Base-by-base conservation (phyloP, 2,888 invertebrate genomes). In the Pterostichus niger region DNA sequence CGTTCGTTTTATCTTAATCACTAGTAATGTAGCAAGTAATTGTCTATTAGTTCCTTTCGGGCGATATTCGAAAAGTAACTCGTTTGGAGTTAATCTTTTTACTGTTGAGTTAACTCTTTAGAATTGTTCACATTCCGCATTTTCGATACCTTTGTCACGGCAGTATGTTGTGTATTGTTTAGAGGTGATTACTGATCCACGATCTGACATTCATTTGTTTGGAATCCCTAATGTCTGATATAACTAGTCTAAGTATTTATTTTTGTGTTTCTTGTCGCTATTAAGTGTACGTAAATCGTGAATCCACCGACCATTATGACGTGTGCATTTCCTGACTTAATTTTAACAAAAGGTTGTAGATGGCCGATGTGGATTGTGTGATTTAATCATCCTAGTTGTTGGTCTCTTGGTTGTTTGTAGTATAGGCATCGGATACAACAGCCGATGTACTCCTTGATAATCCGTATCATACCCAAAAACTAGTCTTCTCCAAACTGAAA, bases 321-420 rank as follows among this genome's bases (percentile, higher is more conserved):
- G 56, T 89, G 85, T 6, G 84, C 84, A 82, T 89, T 89, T 13
- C 87, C 86, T 0, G 81, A 85, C 7, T 83, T 85, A 49, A 86
- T 88, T 15, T 85, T 87, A 5, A 87, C 86, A 83, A 90, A 90
- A 2, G 89, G 90, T 0, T 89, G 89, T 2, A 90, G 82, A 84
- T 90, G 90, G 84, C 90, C 90, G 0, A 90, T 79, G 83, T 90
- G 89, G 11, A 90, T 33, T 0, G 88, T 89, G 75, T 90, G 87
- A 78, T 90, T 87, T n/a, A 90, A 84, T 17, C 85, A 84, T 7
- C 90, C 90, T 82, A 87, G 86, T 77, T 85, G 86, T 56, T 85
- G 85, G 10, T 86, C 87, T 24, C 85, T 68, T 10, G 82, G 80
- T 2, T 85, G 83, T 84, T 90, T 90, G 24, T 87, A 85, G 52